Base-by-base conservation (phyloP, 1,140 invertebrate genomes). In the Drosophila oshimai region DNA sequence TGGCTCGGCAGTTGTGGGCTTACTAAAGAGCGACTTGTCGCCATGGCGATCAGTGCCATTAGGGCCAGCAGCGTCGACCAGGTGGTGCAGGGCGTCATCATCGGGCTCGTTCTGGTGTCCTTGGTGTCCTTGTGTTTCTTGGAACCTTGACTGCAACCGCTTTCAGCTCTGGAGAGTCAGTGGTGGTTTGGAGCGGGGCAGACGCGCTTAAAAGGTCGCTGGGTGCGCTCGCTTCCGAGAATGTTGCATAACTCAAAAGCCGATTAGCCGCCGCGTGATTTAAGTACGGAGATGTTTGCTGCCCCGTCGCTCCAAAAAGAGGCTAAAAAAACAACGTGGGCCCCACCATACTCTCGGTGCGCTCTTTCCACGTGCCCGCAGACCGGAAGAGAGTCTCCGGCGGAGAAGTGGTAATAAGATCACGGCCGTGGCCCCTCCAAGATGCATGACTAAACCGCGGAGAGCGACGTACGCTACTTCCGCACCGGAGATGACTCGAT, bases 231-330 rank as follows among this genome's bases (percentile, higher is more conserved):
- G 74, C 42, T 46, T 68, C 45, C 62, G 83, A 69, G 68, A 79
- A 57, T 76, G 62, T 79, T 76, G 84, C 77, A 76, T 75, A 67
- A 89, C 72, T 67, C 45, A 70, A 70, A 67, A 74, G 44, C 77
- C 78, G 61, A 54, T 70, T 54, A 26, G 29, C 12, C 46, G 55
- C 39, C 57, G 60, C 70, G 72, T 77, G 60, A 70, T 74, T 69
- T 87, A 70, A 77, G 68, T 60, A 54, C 44, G 37, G 17, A 49
- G 62, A 41, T 36, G 31, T 58, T 36, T 4, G 24, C 9, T 12
- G 6, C 31, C 12, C 10, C 15, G 20, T 12, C 9, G 36, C 36
- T 12, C 29, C 6, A 33, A 44, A 9, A 49, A 39, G 41, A 57
- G 29, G n/a, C n/a, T n/a, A n/a, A n/a, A 2, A 50, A 39, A 26